Conservation (phyloP, 2,113 vertebrate species). For the Mola mola region DNA sequence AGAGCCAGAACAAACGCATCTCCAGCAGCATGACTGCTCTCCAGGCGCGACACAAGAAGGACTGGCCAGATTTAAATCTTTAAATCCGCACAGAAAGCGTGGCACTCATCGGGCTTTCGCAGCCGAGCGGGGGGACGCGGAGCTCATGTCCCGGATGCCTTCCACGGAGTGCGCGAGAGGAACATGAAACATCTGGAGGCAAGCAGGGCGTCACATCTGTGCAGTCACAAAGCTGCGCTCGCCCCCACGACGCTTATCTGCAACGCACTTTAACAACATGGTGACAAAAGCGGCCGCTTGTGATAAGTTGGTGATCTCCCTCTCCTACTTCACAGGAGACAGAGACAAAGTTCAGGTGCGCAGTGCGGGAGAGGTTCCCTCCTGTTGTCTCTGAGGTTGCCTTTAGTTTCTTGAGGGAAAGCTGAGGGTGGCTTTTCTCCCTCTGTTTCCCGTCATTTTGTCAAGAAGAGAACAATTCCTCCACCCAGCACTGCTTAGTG, state of each 20-base stretch:
- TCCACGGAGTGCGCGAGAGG: constrained; percentile 49
- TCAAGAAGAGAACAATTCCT: constrained; percentile 24
- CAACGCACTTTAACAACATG: constrained; percentile 26
- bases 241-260: constrained; percentile 31
- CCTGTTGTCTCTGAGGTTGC: background rate
- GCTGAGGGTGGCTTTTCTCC: constrained; percentile 17
- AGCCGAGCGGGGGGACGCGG: constrained; percentile 1
- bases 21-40: constrained; percentile 55
- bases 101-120: background rate
- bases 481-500: constrained; percentile 44
- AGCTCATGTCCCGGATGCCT: constrained; percentile 2
- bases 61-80: background rate
- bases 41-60: constrained; percentile 11
- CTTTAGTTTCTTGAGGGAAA: background rate
- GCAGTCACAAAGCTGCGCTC: constrained; percentile 38
- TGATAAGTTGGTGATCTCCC: background rate
- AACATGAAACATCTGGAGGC: constrained; percentile 81
- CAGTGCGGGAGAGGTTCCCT: constrained; percentile 7
- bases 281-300: constrained; percentile 12
- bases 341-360: constrained; percentile 46
- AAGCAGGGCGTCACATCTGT: constrained; percentile 62
- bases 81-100: constrained; percentile 11
- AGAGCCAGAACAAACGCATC: constrained; percentile 60
- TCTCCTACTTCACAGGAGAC: background rate
- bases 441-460: constrained; percentile 36